Percentiles rank a stretch among this genome's conserved stretches.
These are phyloP conservation scores for Microctonus hyperodae DNA, from an alignment of 2,888 invertebrate genomes.

Conservation along the genomic window DNA sequence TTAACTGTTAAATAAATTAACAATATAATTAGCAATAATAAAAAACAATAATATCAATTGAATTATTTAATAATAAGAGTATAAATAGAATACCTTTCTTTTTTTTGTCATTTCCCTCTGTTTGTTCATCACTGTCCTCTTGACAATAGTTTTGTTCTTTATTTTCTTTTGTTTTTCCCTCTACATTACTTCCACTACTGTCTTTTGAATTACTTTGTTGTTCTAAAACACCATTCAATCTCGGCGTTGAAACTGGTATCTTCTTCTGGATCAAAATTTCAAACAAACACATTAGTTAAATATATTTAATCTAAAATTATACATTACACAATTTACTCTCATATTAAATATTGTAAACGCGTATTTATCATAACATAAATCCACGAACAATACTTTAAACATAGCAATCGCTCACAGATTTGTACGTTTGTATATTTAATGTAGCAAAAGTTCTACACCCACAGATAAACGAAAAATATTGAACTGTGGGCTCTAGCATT, in stretches of 20 bases:
- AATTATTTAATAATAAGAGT: slow-evolving; percentile 4
- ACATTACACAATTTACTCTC: background rate
- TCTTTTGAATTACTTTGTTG: slow-evolving; percentile 50
- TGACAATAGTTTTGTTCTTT: slow-evolving; percentile 58
- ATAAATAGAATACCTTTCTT: slow-evolving; percentile 59
- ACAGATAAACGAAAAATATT: slow-evolving; percentile 36
- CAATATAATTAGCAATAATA: slow-evolving; percentile 10
- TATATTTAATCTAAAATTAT: too few relatives aligned
- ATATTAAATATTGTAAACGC: slow-evolving; percentile 28
- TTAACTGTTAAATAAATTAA: slow-evolving; percentile 53
- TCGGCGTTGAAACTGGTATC: slow-evolving; percentile 52
- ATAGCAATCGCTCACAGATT: slow-evolving; percentile 20
- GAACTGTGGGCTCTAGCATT: slow-evolving; percentile 55
- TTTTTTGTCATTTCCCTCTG: slow-evolving; percentile 61
- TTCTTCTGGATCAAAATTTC: slow-evolving; percentile 45
- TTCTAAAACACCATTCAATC: slow-evolving; percentile 63
- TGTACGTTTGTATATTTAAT: slow-evolving; percentile 36
- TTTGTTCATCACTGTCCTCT: slow-evolving; percentile 63
- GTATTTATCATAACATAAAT: slow-evolving; percentile 21
- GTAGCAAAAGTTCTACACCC: slow-evolving; percentile 59
- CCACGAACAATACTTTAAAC: slow-evolving; percentile 25
- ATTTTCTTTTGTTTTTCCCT: slow-evolving; percentile 58
- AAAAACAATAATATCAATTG: slow-evolving; percentile 11
- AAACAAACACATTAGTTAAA: too few relatives aligned
- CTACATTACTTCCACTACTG: slow-evolving; percentile 43